Evolutionary conservation across 2,113 vertebrate genomes (phyloP), one percentile per base, ranked within the genome.

Genomic region (Lichenostomus cassidix): DNA sequence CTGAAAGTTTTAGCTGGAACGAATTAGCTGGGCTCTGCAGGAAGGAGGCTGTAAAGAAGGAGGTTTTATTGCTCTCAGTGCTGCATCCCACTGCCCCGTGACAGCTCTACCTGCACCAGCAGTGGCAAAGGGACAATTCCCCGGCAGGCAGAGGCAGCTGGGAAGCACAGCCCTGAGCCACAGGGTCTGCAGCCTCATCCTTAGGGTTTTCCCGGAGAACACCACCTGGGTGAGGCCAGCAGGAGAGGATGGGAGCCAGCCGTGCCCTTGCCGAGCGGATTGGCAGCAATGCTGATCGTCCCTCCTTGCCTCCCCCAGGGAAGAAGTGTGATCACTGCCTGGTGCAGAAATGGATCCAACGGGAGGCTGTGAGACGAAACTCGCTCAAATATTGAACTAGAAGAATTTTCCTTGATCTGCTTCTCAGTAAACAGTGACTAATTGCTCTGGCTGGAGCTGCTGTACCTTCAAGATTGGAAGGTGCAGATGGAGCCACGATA

Each of bases 301-400:
- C 58, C 63, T 84, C 17, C 41, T 75, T 15, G 2, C 50, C 49
- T 42, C 42, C 75, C 42, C 15, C 7, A 16, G 92, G 59, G 80
- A 63, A 83, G 86, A 46, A 44, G 53, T 2, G 1, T 46, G 58
- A 93, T 92, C 62, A 65, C 88, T 81, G 94, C 86, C 59, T 79
- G 55, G 58, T 3, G 0, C 56, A 94, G 81, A 91, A 89, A 70
- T 44, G 74, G 82, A 93, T 90, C 91, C 58, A 46, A 47, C 1
- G 9, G 79, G 69, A 96, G 55, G 78, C 85, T 62, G 53, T 10
- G 87, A 93, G 90, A 96, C 35, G 6, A 95, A 97, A 96, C 89
- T 44, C 33, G 4, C 94, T 95, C 92, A 97, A 95, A 96, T 97
- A 96, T 92, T 96, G 95, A 90, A 97, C 82, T 65, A 95, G 69